phyloP scores from a whole-genome alignment of 2,888 invertebrate genomes.

The Abscondita cerata region DNA sequence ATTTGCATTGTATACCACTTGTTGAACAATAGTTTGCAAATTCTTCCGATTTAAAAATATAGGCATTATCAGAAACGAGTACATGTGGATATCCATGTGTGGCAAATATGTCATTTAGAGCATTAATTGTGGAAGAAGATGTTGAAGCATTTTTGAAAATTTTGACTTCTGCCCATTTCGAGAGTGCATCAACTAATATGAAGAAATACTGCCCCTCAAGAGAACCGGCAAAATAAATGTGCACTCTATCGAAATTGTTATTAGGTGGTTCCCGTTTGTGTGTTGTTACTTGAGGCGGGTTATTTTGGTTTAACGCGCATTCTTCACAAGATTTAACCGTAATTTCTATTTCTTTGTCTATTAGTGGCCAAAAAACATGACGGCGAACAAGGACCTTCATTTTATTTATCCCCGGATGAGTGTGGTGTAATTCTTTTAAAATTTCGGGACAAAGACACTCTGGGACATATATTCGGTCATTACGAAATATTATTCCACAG shows the following conservation, averaged over 20 bases:
- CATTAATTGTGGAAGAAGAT: background rate
- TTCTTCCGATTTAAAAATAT: background rate
- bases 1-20: background rate
- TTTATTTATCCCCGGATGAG: background rate
- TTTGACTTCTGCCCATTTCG: background rate
- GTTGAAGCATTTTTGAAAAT: background rate
- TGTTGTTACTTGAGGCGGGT: too few species aligned
- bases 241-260: too few species aligned
- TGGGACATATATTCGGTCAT: background rate
- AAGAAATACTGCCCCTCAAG: too few species aligned
- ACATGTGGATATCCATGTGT: constrained; percentile 1
- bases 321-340: background rate
- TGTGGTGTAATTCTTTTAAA: background rate
- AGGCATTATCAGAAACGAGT: background rate
- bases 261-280: too few species aligned
- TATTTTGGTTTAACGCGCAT: background rate
- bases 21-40: background rate
- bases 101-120: background rate
- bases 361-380: background rate
- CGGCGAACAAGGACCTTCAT: background rate
- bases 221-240: too few species aligned
- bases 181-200: background rate
- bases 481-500: background rate
- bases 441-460: background rate
- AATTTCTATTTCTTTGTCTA: background rate